Percentiles rank a stretch among this genome's conserved stretches.
phyloP scores from a whole-genome alignment of 2,888 invertebrate species.

The Panopea generosa region DNA sequence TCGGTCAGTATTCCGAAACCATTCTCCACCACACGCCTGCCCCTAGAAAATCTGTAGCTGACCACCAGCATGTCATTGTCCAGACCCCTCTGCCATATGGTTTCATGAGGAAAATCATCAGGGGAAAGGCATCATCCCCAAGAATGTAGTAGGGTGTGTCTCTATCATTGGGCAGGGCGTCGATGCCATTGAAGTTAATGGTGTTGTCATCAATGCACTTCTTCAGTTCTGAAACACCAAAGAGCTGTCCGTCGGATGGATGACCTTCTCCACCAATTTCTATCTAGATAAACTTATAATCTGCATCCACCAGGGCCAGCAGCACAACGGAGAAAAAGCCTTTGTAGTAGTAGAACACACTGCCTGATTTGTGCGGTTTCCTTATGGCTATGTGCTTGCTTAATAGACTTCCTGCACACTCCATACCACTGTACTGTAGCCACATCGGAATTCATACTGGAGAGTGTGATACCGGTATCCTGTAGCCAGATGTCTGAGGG shows the following conservation, averaged over 20 bases:
- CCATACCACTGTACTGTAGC: conserved; percentile 12
- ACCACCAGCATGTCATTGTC: conserved; percentile 21
- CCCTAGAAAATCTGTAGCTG: no score
- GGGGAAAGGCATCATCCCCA: no score
- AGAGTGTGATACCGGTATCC: conserved; percentile 27
- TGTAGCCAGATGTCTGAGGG: no score
- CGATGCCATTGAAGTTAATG: conserved; percentile 8
- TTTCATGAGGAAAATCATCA: no score
- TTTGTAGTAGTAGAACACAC: conserved; percentile 36
- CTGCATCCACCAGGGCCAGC: no score
- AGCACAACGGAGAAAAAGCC: neutral
- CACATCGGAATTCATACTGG: conserved; percentile 29
- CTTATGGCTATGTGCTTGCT: no score
- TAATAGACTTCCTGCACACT: no score
- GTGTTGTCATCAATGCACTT: conserved; percentile 4
- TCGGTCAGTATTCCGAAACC: neutral
- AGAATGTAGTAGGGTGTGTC: conserved; percentile 11
- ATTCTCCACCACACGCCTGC: conserved; percentile 1
- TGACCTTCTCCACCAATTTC: no score
- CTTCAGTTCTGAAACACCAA: neutral
- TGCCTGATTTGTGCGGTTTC: no score
- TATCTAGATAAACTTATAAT: no score
- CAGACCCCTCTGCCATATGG: conserved; percentile 21
- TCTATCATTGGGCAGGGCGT: conserved; percentile 15
- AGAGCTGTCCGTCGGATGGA: neutral